Base-by-base conservation (phyloP, 2,797 vertebrate genomes). In the Kryptopterus vitreolus region DNA sequence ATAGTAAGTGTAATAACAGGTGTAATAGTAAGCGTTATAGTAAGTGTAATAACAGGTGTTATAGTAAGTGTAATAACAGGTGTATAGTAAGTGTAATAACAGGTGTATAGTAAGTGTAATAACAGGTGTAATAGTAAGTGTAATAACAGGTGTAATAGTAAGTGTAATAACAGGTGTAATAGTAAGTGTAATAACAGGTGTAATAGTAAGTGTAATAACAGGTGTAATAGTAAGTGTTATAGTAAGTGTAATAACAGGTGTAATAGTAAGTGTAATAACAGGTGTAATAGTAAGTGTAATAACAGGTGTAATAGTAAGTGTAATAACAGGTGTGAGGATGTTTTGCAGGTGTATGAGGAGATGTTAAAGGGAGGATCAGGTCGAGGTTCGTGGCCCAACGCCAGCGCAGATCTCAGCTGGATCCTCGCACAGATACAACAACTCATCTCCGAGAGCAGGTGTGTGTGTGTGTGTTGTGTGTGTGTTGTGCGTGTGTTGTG, bases 391-490 rank as follows among this genome's bases (percentile, higher is more conserved):
- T 96, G 93, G 92, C 92, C 88, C 0, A 85, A 89, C n/a, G 90
- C 95, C 4, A 92, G 94, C 66, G 92, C 94, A 58, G 94, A 96
- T 85, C 84, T 98, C 89, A 95, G 95, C 87, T 95, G 95, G 93
- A 90, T 96, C 76, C 92, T 98, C n/a, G 94, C 94, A 70, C 96
- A 98, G 88, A 92, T 97, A 83, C 96, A 97, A 84, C 94, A 95
- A 84, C 92, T 96, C 70, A 79, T 92, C 68, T 79, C 92, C 74
- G 95, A 97, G 62, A 94, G 92, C 62, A 93, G 94, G 95, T 96
- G 66, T 43, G 85, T 76, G 66, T 66, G 52, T 80, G 38, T 26
- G 22, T 15, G 38, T 38, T 8, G 35, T 3, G 35, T 38, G 95
- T 96, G 66, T 43, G 85, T 76, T n/a, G 66, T 61, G 52, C 78